Conservation (phyloP, 2,113 vertebrate species). For the Pterocles burchelli region DNA sequence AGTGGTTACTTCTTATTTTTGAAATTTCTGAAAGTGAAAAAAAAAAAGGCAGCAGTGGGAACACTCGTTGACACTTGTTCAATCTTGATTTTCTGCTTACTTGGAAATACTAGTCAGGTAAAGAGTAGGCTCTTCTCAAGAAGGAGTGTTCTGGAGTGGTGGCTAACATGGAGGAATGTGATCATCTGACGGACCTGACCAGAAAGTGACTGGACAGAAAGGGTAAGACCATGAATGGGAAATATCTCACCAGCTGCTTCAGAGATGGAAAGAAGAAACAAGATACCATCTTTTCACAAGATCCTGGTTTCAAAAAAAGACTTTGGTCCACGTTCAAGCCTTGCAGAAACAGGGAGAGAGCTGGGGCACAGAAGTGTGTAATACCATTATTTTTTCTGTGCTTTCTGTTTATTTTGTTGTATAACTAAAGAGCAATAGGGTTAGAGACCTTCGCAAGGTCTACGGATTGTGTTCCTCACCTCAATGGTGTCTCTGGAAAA, state of each 20-base stretch:
- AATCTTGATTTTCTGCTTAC: background rate
- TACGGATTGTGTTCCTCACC: background rate
- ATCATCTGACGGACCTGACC: background rate
- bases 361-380: background rate
- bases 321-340: background rate
- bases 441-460: background rate
- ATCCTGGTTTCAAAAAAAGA: background rate
- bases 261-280: background rate
- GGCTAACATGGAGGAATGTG: background rate
- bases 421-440: background rate
- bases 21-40: background rate
- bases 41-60: background rate
- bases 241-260: background rate
- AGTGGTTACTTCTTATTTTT: background rate
- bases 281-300: background rate
- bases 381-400: accelerated
- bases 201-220: background rate
- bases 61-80: background rate
- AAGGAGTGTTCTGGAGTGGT: background rate
- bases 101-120: background rate
- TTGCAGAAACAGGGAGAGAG: background rate
- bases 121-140: background rate
- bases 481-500: background rate
- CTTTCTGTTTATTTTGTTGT: background rate
- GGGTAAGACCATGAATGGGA: background rate